Conservation (phyloP, 1,140 invertebrate species). For the Phocides pigmalion region DNA sequence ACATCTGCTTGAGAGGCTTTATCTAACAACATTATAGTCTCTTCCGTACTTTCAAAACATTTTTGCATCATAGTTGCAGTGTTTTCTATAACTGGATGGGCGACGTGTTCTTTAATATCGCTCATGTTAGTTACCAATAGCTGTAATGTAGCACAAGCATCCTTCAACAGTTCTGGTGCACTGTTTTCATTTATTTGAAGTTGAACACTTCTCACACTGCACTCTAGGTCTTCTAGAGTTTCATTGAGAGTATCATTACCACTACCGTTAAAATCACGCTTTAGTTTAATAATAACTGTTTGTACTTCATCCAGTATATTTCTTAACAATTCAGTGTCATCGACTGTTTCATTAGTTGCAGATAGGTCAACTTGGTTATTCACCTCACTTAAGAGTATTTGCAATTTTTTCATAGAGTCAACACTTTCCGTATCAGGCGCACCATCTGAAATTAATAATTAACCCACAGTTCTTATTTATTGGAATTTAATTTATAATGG, state of each 20-base stretch:
- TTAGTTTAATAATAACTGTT: conserved; percentile 71
- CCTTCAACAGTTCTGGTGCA: conserved; percentile 63
- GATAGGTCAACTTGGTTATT: conserved; percentile 51
- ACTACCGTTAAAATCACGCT: conserved; percentile 60
- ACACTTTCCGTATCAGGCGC: conserved; percentile 10
- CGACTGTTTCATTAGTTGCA: conserved; percentile 34
- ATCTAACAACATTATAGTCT: conserved; percentile 62
- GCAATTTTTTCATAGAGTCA: conserved; percentile 52
- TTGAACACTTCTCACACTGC: conserved; percentile 77
- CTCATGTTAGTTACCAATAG: conserved; percentile 59
- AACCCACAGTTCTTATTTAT: no score
- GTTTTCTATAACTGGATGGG: conserved; percentile 34
- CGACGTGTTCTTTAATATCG: conserved; percentile 43
- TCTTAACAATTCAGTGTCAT: conserved; percentile 55
- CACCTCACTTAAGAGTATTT: conserved; percentile 58
- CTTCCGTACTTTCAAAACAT: conserved; percentile 59
- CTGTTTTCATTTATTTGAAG: conserved; percentile 72
- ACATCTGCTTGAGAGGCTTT: conserved; percentile 44
- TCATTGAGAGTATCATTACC: conserved; percentile 69
- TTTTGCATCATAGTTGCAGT: conserved; percentile 45
- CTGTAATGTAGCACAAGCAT: conserved; percentile 67
- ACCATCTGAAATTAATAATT: conserved; percentile 15
- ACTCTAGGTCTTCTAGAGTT: conserved; percentile 78
- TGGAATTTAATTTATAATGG: no score
- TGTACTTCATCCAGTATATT: conserved; percentile 74